Evolutionary conservation across 1,140 invertebrate species (phyloP), one percentile per base, ranked within the genome.

Genomic region (Drosophila cardini): DNA sequence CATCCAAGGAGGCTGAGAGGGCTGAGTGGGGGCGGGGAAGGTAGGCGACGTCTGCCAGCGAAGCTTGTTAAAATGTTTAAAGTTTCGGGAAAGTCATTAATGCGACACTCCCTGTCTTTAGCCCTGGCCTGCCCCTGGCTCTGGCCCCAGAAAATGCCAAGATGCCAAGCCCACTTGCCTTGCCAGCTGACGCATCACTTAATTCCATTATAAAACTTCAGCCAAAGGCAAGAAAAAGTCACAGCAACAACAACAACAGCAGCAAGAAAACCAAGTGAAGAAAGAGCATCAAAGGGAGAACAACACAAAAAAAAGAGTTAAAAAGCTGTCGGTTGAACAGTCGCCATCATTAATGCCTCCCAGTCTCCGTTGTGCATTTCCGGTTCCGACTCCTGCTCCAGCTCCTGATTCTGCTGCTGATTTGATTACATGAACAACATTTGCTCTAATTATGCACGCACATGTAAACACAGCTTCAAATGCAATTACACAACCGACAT

Each of bases 391-490:
- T 52, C 42, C 50, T 16, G 55, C 60, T 52, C 42, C 50, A 26
- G 13, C 48, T 21, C 18, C 48, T 63, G 15, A 18, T 21, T 45
- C 62, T 46, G 55, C 60, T 52, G 60, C 70, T 87, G 84, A 86
- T 87, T 86, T 87, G 83, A 86, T 86, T 87, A 86, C 72, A 87
- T 45, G 83, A 65, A 74, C 79, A 86, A 76, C 83, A 86, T 87
- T 79, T 76, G 64, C 79, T 87, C 76, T 87, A 86, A 86, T 86
- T 86, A 87, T 87, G 83, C 76, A 86, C 83, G 83, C 83, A 79
- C 83, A 86, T 87, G 83, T 86, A 86, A 86, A 87, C 83, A 86
- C 72, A 82, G 71, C 64, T 38, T 40, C 70, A 83, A 86, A 87
- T 86, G 82, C 79, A 86, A 86, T 86, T 86, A 86, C 83, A 87